Percentiles rank a stretch among this genome's conserved stretches.
Evolutionary conservation across 1,140 invertebrate species (phyloP).

Genomic region (Oryctes rhinoceros): DNA sequence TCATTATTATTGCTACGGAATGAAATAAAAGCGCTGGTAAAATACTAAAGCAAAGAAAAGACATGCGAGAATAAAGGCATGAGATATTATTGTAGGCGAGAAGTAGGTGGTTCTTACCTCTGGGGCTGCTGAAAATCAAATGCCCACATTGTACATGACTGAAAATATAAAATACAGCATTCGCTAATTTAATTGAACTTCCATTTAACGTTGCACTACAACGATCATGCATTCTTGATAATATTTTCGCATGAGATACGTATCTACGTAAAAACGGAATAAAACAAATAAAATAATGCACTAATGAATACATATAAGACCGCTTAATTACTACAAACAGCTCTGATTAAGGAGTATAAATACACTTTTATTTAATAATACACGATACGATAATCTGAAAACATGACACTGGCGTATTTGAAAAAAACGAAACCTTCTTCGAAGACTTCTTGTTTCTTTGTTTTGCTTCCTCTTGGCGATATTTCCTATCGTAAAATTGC

Average conservation of each 20-base stretch:
- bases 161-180: too few species aligned
- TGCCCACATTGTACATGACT: too few species aligned
- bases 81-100: too few species aligned
- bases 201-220: too few species aligned
- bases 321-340: conserved; percentile 1
- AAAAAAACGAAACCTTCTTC: background rate
- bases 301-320: background rate
- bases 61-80: too few species aligned
- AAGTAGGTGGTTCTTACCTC: too few species aligned
- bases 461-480: background rate
- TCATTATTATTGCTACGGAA: too few species aligned
- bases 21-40: too few species aligned
- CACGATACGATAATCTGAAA: background rate
- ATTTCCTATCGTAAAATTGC: background rate
- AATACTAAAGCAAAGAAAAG: too few species aligned
- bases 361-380: conserved; percentile 10
- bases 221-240: too few species aligned
- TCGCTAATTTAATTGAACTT: too few species aligned
- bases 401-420: background rate
- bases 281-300: conserved; percentile 10
- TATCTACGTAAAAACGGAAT: background rate
- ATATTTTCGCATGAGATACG: background rate
- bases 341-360: conserved; percentile 18
- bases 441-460: background rate
- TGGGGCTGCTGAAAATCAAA: too few species aligned